These are phyloP conservation scores for Schlechtendalia chinensis DNA, from an alignment of 1,140 invertebrate species.

Conservation along the genomic window DNA sequence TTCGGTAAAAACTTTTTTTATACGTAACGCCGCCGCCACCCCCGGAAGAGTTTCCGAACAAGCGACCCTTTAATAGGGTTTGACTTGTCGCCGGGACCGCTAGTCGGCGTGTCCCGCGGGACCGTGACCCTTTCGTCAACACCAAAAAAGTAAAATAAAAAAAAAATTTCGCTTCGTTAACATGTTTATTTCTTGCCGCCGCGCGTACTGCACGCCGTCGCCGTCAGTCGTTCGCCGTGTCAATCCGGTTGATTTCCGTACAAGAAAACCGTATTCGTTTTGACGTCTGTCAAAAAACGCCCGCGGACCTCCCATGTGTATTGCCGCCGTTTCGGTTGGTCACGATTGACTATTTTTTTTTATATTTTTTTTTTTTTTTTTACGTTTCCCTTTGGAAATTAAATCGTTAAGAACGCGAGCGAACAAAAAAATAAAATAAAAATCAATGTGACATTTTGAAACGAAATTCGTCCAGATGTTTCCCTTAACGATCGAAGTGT, in stretches of 20 bases:
- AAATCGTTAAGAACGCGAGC: slow-evolving; percentile 41
- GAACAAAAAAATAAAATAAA: slow-evolving; percentile 17
- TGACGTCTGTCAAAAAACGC: slow-evolving; percentile 49
- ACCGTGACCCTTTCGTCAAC: slow-evolving; percentile 37
- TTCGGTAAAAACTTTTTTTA: slow-evolving; percentile 15
- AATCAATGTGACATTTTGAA: slow-evolving; percentile 44
- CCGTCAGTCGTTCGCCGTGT: not conserved
- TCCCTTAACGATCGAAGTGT: not conserved
- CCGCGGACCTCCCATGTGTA: slow-evolving; percentile 46
- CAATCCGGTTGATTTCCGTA: slow-evolving; percentile 47
- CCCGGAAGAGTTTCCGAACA: slow-evolving; percentile 47
- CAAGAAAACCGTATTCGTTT: slow-evolving; percentile 42
- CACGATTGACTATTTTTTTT: slow-evolving; percentile 11
- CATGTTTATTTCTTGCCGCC: slow-evolving; percentile 47
- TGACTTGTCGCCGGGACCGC: slow-evolving; percentile 13
- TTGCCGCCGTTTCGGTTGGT: slow-evolving; percentile 33
- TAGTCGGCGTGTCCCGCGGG: slow-evolving; percentile 1
- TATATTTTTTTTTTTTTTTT: not conserved
- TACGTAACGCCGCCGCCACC: too few species aligned
- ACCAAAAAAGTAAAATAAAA: slow-evolving; percentile 6
- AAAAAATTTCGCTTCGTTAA: slow-evolving; percentile 51
- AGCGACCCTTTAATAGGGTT: slow-evolving; percentile 51
- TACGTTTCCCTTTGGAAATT: slow-evolving; percentile 48
- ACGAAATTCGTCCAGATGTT: slow-evolving; percentile 45
- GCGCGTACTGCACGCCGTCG: not conserved